A percentile compares a stretch with the other conserved stretches of the same genome.
Conservation (phyloP, 1,140 invertebrate species). For the Arion vulgaris region DNA sequence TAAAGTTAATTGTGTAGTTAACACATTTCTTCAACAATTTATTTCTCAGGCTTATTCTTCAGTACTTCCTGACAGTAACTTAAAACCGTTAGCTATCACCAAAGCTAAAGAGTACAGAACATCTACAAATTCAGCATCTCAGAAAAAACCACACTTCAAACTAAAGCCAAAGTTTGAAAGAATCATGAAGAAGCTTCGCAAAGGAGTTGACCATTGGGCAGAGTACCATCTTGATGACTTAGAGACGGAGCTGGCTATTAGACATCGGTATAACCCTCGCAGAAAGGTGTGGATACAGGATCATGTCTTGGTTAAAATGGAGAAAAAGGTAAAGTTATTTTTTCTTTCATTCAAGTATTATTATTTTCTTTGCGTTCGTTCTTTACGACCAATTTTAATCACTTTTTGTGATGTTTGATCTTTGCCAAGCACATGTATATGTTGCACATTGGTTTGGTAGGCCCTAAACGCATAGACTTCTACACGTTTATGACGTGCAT, state of each 20-base stretch:
- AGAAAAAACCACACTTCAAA: slow-evolving; percentile 30
- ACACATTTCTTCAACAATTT: slow-evolving; percentile 35
- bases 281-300: slow-evolving; percentile 65
- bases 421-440: too few species aligned
- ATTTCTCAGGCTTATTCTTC: slow-evolving; percentile 43
- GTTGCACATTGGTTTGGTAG: too few species aligned
- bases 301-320: slow-evolving; percentile 66
- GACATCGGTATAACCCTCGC: slow-evolving; percentile 67
- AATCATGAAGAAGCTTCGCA: slow-evolving; percentile 34
- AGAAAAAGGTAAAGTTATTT: slow-evolving; percentile 58
- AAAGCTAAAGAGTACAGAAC: slow-evolving; percentile 38
- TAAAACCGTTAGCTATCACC: slow-evolving; percentile 38
- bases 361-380: background rate
- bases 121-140: background rate
- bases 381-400: too few species aligned
- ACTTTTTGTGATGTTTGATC: too few species aligned
- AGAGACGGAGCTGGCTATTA: slow-evolving; percentile 54
- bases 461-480: too few species aligned
- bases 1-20: background rate
- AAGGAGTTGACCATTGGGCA: slow-evolving; percentile 62
- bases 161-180: slow-evolving; percentile 39
- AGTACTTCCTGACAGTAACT: slow-evolving; percentile 35
- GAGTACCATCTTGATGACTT: slow-evolving; percentile 63
- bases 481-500: too few species aligned
- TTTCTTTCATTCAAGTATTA: background rate